Base-by-base conservation (phyloP, 2,797 vertebrate species). In the Lacerta agilis region DNA sequence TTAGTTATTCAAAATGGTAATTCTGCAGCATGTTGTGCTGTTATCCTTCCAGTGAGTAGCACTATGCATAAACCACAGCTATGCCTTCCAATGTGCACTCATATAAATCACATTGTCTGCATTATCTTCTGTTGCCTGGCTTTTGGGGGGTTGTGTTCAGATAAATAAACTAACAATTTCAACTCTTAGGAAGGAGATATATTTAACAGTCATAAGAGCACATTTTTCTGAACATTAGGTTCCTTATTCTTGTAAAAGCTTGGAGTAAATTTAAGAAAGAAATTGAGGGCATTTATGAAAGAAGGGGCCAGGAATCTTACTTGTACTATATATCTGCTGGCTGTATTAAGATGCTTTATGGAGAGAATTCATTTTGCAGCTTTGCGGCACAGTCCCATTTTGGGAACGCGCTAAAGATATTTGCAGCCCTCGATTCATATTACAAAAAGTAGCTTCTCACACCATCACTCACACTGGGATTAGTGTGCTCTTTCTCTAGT, bases 391-490 rank as follows among this genome's bases (percentile, higher is more conserved):
- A 3, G 82, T 83, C 55, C 73, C 25, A 5, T 87, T 93, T 85
- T 75, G 80, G 23, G 87, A 13, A n/a, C 73, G 36, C 3, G 0
- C 25, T 85, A 18, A 27, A 61, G 81, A 0, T 45, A 0, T 89
- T 86, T 93, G 67, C 88, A 89, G 66, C 73, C 80, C 77, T 69
- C 15, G 86, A 79, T 75, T 89, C 64, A 82, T 1, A 29, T 27
- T 86, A 90, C 81, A 72, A 9, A 41, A 81, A 85, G 87, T 49
- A 80, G 71, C 69, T 90, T 89, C 77, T 20, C 69, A 25, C 75
- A 87, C 83, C 33, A 9, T 33, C 7, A 0, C 67, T 95, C 87
- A 38, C 84, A 86, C 88, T 64, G 75, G 94, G 90, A 73, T 82
- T 61, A 78, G 25, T 0, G 0, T 33, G 20, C 79, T 89, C 87